Conservation (phyloP, 2,888 invertebrate genomes). For the Drosophila bunnanda region DNA sequence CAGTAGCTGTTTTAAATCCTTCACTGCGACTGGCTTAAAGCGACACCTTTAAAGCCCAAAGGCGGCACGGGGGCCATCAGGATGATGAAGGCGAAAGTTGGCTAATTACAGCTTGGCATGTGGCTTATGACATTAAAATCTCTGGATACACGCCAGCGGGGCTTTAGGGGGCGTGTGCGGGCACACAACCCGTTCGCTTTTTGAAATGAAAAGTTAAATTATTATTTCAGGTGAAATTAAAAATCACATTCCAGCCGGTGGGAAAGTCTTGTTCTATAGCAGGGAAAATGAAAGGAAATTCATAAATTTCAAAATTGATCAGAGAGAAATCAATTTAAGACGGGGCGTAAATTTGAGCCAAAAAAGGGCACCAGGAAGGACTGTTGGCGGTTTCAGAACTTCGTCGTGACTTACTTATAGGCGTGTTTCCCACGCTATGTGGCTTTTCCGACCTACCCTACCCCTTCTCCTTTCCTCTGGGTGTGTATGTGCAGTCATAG, state of each 20-base stretch:
- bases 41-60: conserved; percentile 39
- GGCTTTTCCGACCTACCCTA: not conserved
- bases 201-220: conserved; percentile 48
- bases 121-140: conserved; percentile 71
- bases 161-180: conserved; percentile 23
- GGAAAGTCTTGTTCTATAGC: conserved; percentile 13
- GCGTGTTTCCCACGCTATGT: conserved; percentile 63
- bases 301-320: conserved; percentile 73
- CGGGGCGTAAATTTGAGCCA: conserved; percentile 49
- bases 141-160: conserved; percentile 46
- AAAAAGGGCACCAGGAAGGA: conserved; percentile 26
- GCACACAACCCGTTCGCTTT: conserved; percentile 25
- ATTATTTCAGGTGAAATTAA: conserved; percentile 45
- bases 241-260: conserved; percentile 12
- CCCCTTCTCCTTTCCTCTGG: not conserved
- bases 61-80: conserved; percentile 26
- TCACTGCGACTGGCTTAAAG: conserved; percentile 29
- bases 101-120: conserved; percentile 75
- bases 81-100: conserved; percentile 26
- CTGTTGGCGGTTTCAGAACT: conserved; percentile 43
- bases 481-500: conserved; percentile 66
- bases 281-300: conserved; percentile 48
- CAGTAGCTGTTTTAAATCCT: not conserved
- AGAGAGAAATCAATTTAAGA: conserved; percentile 73
- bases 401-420: conserved; percentile 68